Conservation (phyloP, 2,888 invertebrate species). For the Cyclophora albipunctata region DNA sequence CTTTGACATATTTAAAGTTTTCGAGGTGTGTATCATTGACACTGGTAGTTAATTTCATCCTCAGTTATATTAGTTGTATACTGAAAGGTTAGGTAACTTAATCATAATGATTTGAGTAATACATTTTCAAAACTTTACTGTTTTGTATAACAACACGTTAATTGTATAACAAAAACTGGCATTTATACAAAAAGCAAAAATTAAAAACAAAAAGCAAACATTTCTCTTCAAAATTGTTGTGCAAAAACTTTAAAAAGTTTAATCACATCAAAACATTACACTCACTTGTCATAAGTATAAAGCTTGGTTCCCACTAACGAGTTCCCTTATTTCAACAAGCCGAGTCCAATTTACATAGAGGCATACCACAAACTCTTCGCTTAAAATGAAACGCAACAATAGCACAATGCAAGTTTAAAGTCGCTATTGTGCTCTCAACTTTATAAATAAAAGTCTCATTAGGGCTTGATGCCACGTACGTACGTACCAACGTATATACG, state of each 20-base stretch:
- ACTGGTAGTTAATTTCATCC: too few species aligned
- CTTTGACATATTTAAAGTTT: too few species aligned
- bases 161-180: too few species aligned
- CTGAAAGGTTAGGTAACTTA: too few species aligned
- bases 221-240: too few species aligned
- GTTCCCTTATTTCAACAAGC: conserved; percentile 46
- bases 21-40: too few species aligned
- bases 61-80: too few species aligned
- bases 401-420: conserved; percentile 66
- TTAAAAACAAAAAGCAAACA: too few species aligned
- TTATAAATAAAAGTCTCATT: conserved; percentile 72
- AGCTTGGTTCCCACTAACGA: conserved; percentile 52
- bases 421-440: conserved; percentile 58
- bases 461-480: conserved; percentile 53
- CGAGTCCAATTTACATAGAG: conserved; percentile 66
- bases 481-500: conserved; percentile 43
- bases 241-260: conserved; percentile 6
- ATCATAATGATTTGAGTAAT: too few species aligned
- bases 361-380: conserved; percentile 56
- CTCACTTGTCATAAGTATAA: conserved; percentile 23
- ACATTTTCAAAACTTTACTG: too few species aligned
- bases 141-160: too few species aligned
- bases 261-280: conserved; percentile 12
- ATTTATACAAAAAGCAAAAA: too few species aligned
- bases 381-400: conserved; percentile 69